A percentile compares a stretch with the other conserved stretches of the same genome.
Evolutionary conservation across 2,797 vertebrate species (phyloP).

Genomic region (Clamator glandarius): DNA sequence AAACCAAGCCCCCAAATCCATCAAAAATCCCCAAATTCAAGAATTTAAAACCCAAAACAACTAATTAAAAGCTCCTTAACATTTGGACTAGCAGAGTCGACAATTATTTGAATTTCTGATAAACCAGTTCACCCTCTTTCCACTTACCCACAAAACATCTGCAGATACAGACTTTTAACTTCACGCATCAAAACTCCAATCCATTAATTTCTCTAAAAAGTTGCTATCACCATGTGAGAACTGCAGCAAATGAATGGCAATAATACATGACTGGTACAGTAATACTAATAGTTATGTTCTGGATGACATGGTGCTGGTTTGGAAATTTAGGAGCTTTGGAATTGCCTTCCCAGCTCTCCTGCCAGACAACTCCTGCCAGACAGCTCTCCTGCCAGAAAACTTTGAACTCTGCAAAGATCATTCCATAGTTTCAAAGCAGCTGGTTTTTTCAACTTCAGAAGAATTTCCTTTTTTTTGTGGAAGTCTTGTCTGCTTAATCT

Average conservation of each 20-base stretch:
- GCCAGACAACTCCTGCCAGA: not conserved
- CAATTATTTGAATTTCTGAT: not conserved
- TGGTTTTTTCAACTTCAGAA: not conserved
- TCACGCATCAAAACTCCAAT: not conserved
- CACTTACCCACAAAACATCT: accelerated
- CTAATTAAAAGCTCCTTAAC: not conserved
- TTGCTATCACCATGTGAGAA: not conserved
- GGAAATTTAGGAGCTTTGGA: not conserved
- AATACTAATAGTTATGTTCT: not conserved
- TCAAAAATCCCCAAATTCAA: not conserved
- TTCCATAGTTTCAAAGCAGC: not conserved
- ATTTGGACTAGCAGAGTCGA: not conserved
- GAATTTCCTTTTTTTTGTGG: accelerated
- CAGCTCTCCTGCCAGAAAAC: not conserved
- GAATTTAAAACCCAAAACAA: not conserved
- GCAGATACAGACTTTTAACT: not conserved
- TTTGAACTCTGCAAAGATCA: not conserved
- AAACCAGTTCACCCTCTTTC: not conserved
- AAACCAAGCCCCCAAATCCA: too few species aligned
- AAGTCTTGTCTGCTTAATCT: not conserved
- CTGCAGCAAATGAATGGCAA: not conserved
- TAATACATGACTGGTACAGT: not conserved
- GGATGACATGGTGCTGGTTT: not conserved
- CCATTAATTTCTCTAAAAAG: not conserved
- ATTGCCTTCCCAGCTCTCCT: not conserved